Percentiles rank a stretch among this genome's conserved stretches.
Conservation (phyloP, 2,888 invertebrate species). For the Athripsodes cinereus region DNA sequence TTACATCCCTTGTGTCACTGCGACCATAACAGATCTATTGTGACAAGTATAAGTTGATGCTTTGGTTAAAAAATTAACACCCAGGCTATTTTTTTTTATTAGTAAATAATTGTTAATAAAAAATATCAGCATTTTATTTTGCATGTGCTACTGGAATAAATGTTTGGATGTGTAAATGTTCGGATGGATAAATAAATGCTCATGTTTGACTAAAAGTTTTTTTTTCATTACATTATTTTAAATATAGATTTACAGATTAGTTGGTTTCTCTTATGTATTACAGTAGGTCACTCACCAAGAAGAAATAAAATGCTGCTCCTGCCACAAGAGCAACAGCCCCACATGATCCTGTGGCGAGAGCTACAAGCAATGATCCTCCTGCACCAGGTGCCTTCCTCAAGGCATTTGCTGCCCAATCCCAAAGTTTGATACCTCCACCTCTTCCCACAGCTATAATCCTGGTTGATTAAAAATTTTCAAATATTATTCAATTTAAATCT, state of each 20-base stretch:
- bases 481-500: neutral
- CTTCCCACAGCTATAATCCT: constrained; percentile 11
- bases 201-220: too few relatives aligned
- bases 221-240: too few relatives aligned
- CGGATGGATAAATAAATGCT: too few relatives aligned
- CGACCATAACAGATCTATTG: too few relatives aligned
- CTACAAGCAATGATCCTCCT: constrained; percentile 57
- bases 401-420: constrained; percentile 58
- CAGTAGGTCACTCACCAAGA: constrained; percentile 48
- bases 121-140: too few relatives aligned
- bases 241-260: neutral
- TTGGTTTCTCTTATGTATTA: too few relatives aligned
- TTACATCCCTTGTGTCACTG: too few relatives aligned
- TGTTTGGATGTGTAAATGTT: neutral
- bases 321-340: constrained; percentile 65
- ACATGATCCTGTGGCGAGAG: constrained; percentile 61
- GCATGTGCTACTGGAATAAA: neutral
- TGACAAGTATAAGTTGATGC: too few relatives aligned
- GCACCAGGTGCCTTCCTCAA: constrained; percentile 64
- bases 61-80: too few relatives aligned
- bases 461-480: neutral
- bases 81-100: too few relatives aligned
- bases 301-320: constrained; percentile 62
- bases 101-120: too few relatives aligned
- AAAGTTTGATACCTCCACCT: constrained; percentile 39